Evolutionary conservation across 2,113 vertebrate genomes (phyloP), one percentile per base, ranked within the genome.

Genomic region (Girardinichthys multiradiatus): DNA sequence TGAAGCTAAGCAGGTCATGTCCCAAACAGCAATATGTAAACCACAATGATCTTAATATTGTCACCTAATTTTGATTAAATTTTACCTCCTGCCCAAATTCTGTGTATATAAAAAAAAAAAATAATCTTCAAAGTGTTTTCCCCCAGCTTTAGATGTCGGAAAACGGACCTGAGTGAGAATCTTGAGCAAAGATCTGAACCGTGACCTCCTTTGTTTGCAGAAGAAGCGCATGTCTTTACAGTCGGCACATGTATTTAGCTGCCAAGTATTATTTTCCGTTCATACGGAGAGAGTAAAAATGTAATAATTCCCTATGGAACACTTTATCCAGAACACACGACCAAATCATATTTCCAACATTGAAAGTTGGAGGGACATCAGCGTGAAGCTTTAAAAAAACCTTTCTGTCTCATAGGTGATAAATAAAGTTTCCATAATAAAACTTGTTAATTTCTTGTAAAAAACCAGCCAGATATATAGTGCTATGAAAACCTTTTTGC

Each of bases 1-100:
- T 87, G 77, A 91, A 83, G 86, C 80, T 42, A 17, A 39, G 26
- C 66, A 80, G 86, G 85, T 85, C 68, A 85, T 78, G 76, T 75
- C 24, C 71, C 57, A 45, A 78, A 48, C 70, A 71, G n/a, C 61
- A 69, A 68, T 42, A 51, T 27, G 29, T 28, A 78, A 66, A 27
- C 59, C 66, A 65, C 14, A 64, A 24, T 60, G 60, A 76, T 69
- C 29, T 77, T 57, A 1, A 64, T 78, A 70, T 66, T 0, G 0
- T 24, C 64, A 64, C 60, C 57, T 74, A 79, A 86, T 68, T 73
- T 70, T 69, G 37, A 73, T 72, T 77, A 60, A 4, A 1, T 39
- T 57, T 70, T 29, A 74, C 24, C 58, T 45, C 21, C 17, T 57
- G 37, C 66, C 51, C 45, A 26, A 33, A 30, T 57, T 30, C 2